phyloP scores from a whole-genome alignment of 2,888 invertebrate genomes.

The Thecocarcelia acutangulata region DNA sequence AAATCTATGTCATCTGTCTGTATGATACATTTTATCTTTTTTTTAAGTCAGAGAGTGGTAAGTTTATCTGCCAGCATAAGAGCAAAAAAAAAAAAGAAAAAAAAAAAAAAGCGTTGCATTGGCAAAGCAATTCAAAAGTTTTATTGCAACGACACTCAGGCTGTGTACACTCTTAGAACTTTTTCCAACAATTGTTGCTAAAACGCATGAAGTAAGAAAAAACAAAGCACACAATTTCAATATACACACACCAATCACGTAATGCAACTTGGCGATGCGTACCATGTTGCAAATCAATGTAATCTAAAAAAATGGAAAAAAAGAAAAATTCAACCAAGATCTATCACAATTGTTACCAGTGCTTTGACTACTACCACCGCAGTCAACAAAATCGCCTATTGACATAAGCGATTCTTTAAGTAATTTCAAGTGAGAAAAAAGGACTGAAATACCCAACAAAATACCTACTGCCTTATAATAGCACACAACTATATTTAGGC shows the following conservation, averaged over 20 bases:
- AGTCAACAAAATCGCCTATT: slow-evolving; percentile 2
- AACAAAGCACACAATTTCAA: too few species aligned
- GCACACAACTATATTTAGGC: too few species aligned
- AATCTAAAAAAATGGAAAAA: slow-evolving; percentile 27
- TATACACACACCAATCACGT: slow-evolving; percentile 17
- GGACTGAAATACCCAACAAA: background rate
- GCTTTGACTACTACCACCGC: background rate
- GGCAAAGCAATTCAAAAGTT: slow-evolving; percentile 72
- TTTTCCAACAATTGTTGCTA: slow-evolving; percentile 32
- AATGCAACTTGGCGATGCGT: slow-evolving; percentile 37
- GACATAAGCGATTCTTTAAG: background rate
- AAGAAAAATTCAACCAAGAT: slow-evolving; percentile 27
- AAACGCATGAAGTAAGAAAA: slow-evolving; percentile 1
- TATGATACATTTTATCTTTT: background rate
- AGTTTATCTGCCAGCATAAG: slow-evolving; percentile 23
- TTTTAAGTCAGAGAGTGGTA: background rate
- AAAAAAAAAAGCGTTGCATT: slow-evolving; percentile 69
- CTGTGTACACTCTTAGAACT: background rate
- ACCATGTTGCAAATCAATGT: slow-evolving; percentile 58
- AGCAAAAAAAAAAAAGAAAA: slow-evolving; percentile 3
- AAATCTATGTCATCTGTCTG: background rate
- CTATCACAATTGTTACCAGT: slow-evolving; percentile 16
- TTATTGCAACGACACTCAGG: slow-evolving; percentile 67
- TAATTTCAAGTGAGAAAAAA: background rate
- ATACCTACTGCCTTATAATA: too few species aligned